Conservation (phyloP, 2,888 invertebrate genomes). For the Scaptodrosophila latifasciaeformis region DNA sequence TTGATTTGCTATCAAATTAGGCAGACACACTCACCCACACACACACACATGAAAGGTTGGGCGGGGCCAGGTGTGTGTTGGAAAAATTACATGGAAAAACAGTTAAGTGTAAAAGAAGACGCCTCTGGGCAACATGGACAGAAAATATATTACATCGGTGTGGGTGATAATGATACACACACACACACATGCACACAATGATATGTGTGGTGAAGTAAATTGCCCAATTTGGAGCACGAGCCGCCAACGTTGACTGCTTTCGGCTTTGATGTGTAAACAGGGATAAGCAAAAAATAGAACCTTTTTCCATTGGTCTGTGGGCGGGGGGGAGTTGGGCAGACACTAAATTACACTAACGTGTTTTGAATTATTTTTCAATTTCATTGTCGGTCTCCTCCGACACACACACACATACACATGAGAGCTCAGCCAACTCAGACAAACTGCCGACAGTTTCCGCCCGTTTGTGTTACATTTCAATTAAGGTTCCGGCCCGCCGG, state of each 20-base stretch:
- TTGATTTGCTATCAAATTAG: constrained; percentile 73
- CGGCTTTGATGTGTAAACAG: constrained; percentile 63
- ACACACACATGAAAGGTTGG: constrained; percentile 15
- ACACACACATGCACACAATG: constrained; percentile 13
- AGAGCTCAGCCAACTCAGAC: not conserved
- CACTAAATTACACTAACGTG: constrained; percentile 73
- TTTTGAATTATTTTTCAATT: constrained; percentile 72
- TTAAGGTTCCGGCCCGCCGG: constrained; percentile 49
- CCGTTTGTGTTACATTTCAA: constrained; percentile 61
- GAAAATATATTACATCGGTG: constrained; percentile 2
- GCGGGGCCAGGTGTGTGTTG: constrained; percentile 13
- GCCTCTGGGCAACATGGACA: constrained; percentile 48
- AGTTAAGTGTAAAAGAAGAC: constrained; percentile 68
- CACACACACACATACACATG: constrained; percentile 15
- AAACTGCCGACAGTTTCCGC: constrained; percentile 47
- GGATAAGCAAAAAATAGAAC: constrained; percentile 22
- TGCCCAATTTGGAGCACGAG: constrained; percentile 55
- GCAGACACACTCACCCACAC: constrained; percentile 30
- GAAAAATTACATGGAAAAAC: constrained; percentile 55
- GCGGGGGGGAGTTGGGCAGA: constrained; percentile 24
- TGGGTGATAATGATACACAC: constrained; percentile 61
- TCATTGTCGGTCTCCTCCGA: constrained; percentile 61
- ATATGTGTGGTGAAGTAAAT: constrained; percentile 37
- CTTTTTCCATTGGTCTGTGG: not conserved
- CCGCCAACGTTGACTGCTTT: constrained; percentile 37